phyloP scores from a whole-genome alignment of 2,797 vertebrate genomes.

The Sebastolobus alascanus region DNA sequence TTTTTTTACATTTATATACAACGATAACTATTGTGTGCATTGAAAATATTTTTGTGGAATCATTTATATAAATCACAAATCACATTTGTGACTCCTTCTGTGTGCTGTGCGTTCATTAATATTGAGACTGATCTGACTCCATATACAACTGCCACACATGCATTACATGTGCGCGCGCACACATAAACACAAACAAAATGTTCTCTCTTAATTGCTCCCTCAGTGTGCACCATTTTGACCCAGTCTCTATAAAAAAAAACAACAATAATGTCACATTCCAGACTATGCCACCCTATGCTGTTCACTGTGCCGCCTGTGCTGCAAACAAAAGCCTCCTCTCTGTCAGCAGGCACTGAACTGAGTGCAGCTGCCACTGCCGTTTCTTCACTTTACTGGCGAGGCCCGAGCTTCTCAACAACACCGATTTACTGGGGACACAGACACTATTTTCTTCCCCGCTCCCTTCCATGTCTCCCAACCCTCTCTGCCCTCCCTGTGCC shows the following conservation, averaged over 20 bases:
- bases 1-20: too few relatives aligned
- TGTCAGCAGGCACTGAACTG: constrained; percentile 58
- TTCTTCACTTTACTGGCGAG: constrained; percentile 51
- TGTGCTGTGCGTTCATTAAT: too few relatives aligned
- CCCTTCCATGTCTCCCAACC: constrained; percentile 4
- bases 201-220: constrained; percentile 32
- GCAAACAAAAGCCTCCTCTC: constrained; percentile 68
- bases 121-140: too few relatives aligned
- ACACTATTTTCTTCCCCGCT: constrained; percentile 47
- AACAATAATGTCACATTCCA: constrained; percentile 67
- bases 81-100: too few relatives aligned
- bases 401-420: constrained; percentile 61
- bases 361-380: constrained; percentile 73
- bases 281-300: constrained; percentile 54
- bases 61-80: too few relatives aligned
- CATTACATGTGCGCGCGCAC: neutral
- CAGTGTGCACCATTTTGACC: constrained; percentile 30
- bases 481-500: constrained; percentile 40
- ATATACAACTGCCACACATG: constrained; percentile 6
- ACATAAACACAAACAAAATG: constrained; percentile 25
- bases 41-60: too few relatives aligned
- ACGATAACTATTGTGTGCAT: too few relatives aligned
- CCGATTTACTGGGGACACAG: constrained; percentile 72
- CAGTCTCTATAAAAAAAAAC: constrained; percentile 26
- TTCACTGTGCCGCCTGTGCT: constrained; percentile 45